Conservation (phyloP, 2,888 invertebrate species). For the Stenolophus ochropezus region DNA sequence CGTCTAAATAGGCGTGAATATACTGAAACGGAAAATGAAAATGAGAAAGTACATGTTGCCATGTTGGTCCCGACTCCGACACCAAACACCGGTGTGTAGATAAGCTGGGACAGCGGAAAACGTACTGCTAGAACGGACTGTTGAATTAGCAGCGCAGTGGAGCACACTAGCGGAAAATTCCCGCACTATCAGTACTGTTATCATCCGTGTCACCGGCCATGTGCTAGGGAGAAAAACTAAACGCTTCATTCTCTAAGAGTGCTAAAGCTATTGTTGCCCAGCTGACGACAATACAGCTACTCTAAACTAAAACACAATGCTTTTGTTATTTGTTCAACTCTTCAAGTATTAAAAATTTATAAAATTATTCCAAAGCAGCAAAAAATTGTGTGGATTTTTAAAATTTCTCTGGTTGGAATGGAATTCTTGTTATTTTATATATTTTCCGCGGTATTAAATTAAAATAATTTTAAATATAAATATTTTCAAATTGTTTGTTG, state of each 20-base stretch:
- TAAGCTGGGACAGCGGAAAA: conserved; percentile 26
- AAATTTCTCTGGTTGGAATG: neutral
- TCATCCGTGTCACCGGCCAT: neutral
- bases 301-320: neutral
- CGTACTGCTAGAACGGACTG: conserved; percentile 23
- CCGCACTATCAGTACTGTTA: conserved; percentile 6
- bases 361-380: neutral
- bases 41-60: conserved; percentile 47
- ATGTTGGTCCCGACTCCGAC: conserved; percentile 19
- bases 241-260: conserved; percentile 5
- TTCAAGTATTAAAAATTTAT: neutral
- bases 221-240: neutral
- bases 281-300: neutral
- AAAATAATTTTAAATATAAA: too few species aligned
- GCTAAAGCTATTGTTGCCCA: neutral
- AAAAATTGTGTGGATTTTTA: too few species aligned
- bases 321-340: neutral
- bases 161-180: conserved; percentile 9
- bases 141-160: conserved; percentile 8
- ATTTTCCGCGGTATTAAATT: too few species aligned
- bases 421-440: neutral
- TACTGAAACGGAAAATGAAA: conserved; percentile 29
- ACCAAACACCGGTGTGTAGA: conserved; percentile 37
- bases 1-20: conserved; percentile 28
- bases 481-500: too few species aligned